These are phyloP conservation scores for Mamestra configurata DNA, from an alignment of 1,140 invertebrate genomes.

Conservation along the genomic window DNA sequence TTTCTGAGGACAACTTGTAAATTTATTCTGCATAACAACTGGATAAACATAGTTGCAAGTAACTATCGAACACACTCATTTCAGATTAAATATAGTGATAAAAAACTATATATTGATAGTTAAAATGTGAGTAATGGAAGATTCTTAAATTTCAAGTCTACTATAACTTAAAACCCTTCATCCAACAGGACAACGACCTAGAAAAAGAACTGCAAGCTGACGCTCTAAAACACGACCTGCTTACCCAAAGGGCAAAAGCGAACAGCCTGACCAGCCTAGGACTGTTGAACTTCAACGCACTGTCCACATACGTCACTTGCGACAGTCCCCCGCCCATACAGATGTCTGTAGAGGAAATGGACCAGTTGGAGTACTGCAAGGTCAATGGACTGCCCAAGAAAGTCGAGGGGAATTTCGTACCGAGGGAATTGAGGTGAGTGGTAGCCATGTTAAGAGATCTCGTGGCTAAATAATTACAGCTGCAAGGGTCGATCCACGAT, in stretches of 20 bases:
- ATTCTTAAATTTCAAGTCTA: neutral
- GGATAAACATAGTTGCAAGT: too few relatives aligned
- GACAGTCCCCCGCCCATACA: slow-evolving; percentile 93
- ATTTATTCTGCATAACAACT: too few relatives aligned
- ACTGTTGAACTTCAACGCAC: slow-evolving; percentile 81
- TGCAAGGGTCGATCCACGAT: too few relatives aligned
- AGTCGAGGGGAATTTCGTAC: slow-evolving; percentile 90
- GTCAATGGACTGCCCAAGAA: slow-evolving; percentile 91
- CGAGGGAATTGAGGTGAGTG: slow-evolving; percentile 88
- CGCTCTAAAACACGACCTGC: slow-evolving; percentile 69
- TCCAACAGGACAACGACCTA: slow-evolving; percentile 77
- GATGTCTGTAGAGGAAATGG: slow-evolving; percentile 92
- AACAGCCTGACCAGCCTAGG: slow-evolving; percentile 75
- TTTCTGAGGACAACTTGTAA: too few relatives aligned
- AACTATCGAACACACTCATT: too few relatives aligned
- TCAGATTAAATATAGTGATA: too few relatives aligned
- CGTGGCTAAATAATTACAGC: too few relatives aligned
- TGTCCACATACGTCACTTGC: slow-evolving; percentile 91
- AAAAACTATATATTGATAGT: too few relatives aligned
- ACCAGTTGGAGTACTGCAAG: slow-evolving; percentile 92
- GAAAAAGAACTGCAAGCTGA: slow-evolving; percentile 83
- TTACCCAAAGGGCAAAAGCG: slow-evolving; percentile 74
- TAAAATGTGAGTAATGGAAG: too few relatives aligned
- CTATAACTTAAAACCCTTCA: neutral
- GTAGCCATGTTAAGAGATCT: too few relatives aligned